Percentiles rank a stretch among this genome's conserved stretches.
Evolutionary conservation across 64 coral and sea anemone genomes (phyloP).

Genomic region (Catalaphyllia jardinei): DNA sequence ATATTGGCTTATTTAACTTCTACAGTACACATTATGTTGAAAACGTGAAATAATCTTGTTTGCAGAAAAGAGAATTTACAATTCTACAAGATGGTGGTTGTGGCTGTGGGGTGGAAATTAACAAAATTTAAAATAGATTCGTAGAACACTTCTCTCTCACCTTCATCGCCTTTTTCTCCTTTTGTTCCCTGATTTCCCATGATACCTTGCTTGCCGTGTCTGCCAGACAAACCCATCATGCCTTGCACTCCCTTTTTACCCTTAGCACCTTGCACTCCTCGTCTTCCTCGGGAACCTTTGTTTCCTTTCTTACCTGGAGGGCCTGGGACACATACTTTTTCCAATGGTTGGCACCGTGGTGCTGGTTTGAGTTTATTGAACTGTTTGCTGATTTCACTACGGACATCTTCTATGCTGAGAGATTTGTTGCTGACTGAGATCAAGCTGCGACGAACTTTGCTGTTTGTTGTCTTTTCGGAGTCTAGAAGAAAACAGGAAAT

Average conservation of each 20-base stretch:
- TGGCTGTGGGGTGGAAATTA: too few relatives aligned
- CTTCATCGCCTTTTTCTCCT: conserved; percentile 43
- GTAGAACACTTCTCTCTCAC: neutral
- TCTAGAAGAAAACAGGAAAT: neutral
- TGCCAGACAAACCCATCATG: conserved; percentile 37
- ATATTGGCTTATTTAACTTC: too few relatives aligned
- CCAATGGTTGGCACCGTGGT: conserved; percentile 17
- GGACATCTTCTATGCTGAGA: conserved; percentile 21
- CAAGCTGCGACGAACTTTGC: neutral
- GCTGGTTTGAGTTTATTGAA: conserved; percentile 3
- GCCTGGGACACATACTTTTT: conserved; percentile 52
- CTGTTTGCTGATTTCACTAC: conserved; percentile 23
- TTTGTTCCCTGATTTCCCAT: conserved; percentile 49
- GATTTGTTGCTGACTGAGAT: conserved; percentile 4
- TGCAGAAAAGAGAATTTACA: too few relatives aligned
- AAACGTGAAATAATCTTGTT: too few relatives aligned
- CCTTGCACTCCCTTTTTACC: conserved; percentile 41
- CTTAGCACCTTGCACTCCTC: conserved; percentile 26
- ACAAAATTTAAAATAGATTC: too few relatives aligned
- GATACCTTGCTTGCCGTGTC: conserved; percentile 53
- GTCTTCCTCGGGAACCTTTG: conserved; percentile 40
- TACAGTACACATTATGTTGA: too few relatives aligned
- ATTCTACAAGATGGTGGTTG: too few relatives aligned
- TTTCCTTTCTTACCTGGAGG: conserved; percentile 41
- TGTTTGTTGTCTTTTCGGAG: neutral